Evolutionary conservation across 35 echinoderm and acorn worm genomes (phyloP), one percentile per base, ranked within the genome.

Genomic region (Stichopus chloronotus): DNA sequence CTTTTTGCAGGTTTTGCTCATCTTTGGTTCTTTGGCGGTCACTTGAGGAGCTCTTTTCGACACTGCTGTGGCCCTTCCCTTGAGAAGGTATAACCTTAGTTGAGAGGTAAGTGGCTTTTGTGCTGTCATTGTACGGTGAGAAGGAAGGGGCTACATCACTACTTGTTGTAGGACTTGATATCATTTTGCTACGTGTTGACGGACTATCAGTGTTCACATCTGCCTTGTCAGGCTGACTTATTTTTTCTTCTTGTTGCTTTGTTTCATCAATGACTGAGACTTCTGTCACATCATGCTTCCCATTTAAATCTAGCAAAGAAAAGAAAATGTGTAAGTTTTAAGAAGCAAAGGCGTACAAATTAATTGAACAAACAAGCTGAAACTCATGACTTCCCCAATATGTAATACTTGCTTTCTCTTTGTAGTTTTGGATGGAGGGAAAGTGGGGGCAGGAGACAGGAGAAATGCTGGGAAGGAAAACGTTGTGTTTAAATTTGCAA

Each of bases 101-200:
- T n/a, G 55, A 57, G 20, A 85, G 82, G 55, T 85, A 85, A 9
- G 57, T 85, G 16, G 82, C 82, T 58, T 85, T 85, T 53, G 52
- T 85, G 17, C 82, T 85, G 82, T 85, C 82, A 58, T 58, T 85
- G 9, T 85, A 85, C 12, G 82, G 82, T 19, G 82, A 85, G 57
- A n/a, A 56, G 58, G 55, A 58, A 14, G 82, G 82, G n/a, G 7
- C 54, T 14, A 19, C 19, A 4, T 14, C 14, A 20, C 22, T 21
- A 61, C 43, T 52, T 52, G 0, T 19, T 82, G 9, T 22, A 52
- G 5, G 24, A 82, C 53, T 82, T 52, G 53, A 43, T 54, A 17
- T 52, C 56, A 12, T 58, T 85, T 58, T 57, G 52, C 57, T 21
- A 74, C n/a, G 17, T 4, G 19, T 74, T 74, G 19, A 14, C 69